Base-by-base conservation (phyloP, 1,140 invertebrate species). In the Anthonomus grandis region DNA sequence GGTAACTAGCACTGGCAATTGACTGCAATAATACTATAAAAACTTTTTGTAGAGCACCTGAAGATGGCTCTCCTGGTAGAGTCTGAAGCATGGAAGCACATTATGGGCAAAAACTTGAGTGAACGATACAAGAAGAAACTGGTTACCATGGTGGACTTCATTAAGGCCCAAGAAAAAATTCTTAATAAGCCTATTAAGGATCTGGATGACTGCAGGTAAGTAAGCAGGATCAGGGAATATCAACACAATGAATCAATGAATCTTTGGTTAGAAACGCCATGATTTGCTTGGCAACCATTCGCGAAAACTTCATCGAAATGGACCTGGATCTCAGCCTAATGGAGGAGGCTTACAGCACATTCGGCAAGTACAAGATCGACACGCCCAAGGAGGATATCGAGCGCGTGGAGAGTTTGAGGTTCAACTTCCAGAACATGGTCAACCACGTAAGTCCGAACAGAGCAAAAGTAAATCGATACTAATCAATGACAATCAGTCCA, bases 341-440 rank as follows among this genome's bases (percentile, higher is more conserved):
- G 59, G 87, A 91, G 73, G 86, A 92, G 70, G 86, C 87, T 3
- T 94, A 93, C 68, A 76, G 78, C 6, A 80, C 88, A 47, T 81
- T 93, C 65, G 74, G 73, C 12, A 81, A 83, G 64, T 89, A 87
- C 70, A 79, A 85, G 19, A 81, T 92, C 22, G 76, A 82, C 60
- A 80, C 92, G 12, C 81, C 84, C 0, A 83, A 84, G 64, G 89
- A 92, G 57, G 90, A 93, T 64, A 81, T 83, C 2, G 87, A 92
- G 58, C 79, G 83, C 59, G 87, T 90, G 10, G 86, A 91, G 63
- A 84, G 84, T 21, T 74, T 93, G 6, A 76, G 88, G 59, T 87
- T 86, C 64, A 83, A 83, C 60, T 93, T 91, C 70, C 80, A 80
- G 57, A 88, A 84, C 68, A 83, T 93, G 78, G 72, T 90, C n/a